phyloP scores from a whole-genome alignment of 2,113 vertebrate species.

The Myotis brandtii region DNA sequence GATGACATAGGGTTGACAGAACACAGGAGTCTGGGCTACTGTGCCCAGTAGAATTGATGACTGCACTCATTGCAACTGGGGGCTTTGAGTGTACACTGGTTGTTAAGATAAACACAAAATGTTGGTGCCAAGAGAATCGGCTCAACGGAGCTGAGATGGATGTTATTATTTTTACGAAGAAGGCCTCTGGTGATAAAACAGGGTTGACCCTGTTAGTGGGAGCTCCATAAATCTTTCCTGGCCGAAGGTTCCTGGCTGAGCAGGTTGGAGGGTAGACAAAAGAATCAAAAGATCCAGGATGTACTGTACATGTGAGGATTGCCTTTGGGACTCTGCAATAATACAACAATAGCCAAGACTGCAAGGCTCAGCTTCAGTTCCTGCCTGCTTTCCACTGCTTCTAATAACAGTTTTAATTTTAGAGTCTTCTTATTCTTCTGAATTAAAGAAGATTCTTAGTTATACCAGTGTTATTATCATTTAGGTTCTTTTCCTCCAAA shows the following conservation, averaged over 20 bases:
- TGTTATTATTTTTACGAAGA: constrained; percentile 95
- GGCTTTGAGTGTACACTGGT: constrained; percentile 83
- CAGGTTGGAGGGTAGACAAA: constrained; percentile 93
- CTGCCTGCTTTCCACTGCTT: constrained; percentile 86
- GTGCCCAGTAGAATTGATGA: constrained; percentile 80
- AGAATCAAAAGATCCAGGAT: constrained; percentile 94
- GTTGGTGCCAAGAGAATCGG: constrained; percentile 85
- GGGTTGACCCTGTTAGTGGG: constrained; percentile 88
- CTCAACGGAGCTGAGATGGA: constrained; percentile 88
- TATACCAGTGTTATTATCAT: background rate
- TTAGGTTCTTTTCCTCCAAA: background rate
- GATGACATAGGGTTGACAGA: constrained; percentile 78
- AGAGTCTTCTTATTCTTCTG: constrained; percentile 76
- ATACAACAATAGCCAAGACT: constrained; percentile 92
- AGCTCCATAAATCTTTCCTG: constrained; percentile 95
- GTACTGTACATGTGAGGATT: constrained; percentile 88
- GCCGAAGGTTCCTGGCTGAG: constrained; percentile 92
- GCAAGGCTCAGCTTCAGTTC: constrained; percentile 83
- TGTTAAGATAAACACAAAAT: constrained; percentile 92
- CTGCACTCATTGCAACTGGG: constrained; percentile 4
- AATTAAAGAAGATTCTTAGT: constrained; percentile 69
- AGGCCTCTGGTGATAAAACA: constrained; percentile 91
- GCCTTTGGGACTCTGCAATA: constrained; percentile 92
- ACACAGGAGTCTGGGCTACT: constrained; percentile 80
- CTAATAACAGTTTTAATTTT: constrained; percentile 86